phyloP scores from a whole-genome alignment of 2,113 vertebrate species.

The Scalopus aquaticus region DNA sequence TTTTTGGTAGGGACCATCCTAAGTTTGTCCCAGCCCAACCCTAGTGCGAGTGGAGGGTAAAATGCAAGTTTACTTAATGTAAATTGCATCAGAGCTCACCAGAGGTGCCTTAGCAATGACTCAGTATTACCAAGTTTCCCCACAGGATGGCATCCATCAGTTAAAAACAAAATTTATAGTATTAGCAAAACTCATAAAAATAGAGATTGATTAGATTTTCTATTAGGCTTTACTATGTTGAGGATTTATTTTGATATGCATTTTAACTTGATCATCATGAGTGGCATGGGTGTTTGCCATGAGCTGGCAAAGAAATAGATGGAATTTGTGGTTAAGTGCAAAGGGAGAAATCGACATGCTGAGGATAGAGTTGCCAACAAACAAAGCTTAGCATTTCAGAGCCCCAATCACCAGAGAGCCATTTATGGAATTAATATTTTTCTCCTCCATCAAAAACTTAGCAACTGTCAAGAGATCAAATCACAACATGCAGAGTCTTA shows the following conservation, averaged over 20 bases:
- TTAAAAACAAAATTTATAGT: conserved; percentile 61
- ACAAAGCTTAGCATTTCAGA: conserved; percentile 27
- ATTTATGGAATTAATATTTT: conserved; percentile 14
- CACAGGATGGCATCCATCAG: conserved; percentile 85
- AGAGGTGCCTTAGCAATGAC: background rate
- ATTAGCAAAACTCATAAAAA: background rate
- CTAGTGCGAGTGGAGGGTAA: background rate
- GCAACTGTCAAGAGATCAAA: conserved; percentile 45
- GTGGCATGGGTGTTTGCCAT: background rate
- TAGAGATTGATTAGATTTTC: conserved; percentile 1
- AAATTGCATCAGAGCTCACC: background rate
- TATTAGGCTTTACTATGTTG: background rate
- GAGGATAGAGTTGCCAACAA: background rate
- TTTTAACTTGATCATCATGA: conserved; percentile 48
- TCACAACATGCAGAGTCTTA: conserved; percentile 24
- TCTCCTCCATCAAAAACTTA: conserved; percentile 44
- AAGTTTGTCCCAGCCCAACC: background rate
- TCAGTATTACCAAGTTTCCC: conserved; percentile 68
- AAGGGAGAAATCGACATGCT: background rate
- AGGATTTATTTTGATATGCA: conserved; percentile 59
- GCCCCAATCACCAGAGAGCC: background rate
- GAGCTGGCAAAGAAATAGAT: background rate
- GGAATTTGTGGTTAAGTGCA: background rate
- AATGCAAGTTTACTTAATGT: background rate
- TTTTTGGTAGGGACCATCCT: background rate